phyloP scores from a whole-genome alignment of 2,888 invertebrate species.

The Apamea anceps region DNA sequence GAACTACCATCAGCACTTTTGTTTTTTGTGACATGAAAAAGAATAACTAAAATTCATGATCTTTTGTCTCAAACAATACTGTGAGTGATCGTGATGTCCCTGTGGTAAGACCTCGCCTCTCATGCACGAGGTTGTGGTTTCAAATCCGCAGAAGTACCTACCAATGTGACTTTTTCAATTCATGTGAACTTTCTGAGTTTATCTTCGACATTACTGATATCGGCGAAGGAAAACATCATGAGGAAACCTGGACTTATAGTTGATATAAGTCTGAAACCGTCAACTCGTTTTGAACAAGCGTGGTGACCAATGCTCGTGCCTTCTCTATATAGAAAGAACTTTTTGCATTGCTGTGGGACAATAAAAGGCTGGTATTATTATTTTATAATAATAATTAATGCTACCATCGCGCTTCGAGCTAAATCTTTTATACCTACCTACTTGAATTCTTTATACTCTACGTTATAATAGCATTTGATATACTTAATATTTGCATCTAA shows the following conservation, averaged over 20 bases:
- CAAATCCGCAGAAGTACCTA: no score
- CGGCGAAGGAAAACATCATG: neutral
- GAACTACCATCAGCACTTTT: neutral
- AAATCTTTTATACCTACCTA: neutral
- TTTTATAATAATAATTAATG: neutral
- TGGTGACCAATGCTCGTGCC: no score
- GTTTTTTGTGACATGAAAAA: neutral
- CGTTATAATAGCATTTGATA: neutral
- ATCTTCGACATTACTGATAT: no score
- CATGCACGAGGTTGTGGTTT: no score
- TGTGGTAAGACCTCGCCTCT: no score
- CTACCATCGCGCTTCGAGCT: neutral
- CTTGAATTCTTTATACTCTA: neutral
- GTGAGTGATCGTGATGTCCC: neutral
- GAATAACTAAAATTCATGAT: neutral
- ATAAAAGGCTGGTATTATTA: no score
- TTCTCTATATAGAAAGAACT: no score
- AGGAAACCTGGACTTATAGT: neutral
- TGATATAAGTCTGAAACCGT: neutral
- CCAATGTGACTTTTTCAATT: no score
- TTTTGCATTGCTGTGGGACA: no score
- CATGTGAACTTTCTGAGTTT: no score
- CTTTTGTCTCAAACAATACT: neutral
- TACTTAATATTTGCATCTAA: constrained; percentile 27
- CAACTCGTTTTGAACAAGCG: no score